phyloP scores from a whole-genome alignment of 2,797 vertebrate genomes.

The Psittacula echo region DNA sequence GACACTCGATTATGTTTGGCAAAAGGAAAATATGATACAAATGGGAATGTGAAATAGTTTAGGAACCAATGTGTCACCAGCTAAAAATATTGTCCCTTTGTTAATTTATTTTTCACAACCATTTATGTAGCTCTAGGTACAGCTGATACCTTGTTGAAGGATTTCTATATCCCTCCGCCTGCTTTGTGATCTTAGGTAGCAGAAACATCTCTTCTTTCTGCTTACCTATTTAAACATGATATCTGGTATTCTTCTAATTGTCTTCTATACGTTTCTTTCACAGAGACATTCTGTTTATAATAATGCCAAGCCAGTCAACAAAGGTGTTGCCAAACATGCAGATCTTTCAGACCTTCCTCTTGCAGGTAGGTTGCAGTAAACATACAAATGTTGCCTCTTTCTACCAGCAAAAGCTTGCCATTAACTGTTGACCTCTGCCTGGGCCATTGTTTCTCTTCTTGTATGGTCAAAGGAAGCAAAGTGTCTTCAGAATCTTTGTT shows the following conservation, averaged over 20 bases:
- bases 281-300: conserved; percentile 87
- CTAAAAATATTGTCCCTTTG: neutral
- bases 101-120: neutral
- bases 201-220: neutral
- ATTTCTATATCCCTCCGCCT: neutral
- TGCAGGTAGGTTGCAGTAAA: conserved; percentile 77
- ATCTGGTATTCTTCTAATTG: neutral
- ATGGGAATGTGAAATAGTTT: neutral
- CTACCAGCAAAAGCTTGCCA: neutral
- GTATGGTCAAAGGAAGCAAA: neutral
- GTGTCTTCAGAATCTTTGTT: neutral
- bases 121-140: neutral
- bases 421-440: neutral
- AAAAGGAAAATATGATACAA: neutral
- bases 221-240: neutral
- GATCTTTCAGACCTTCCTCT: conserved; percentile 87
- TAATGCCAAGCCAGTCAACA: conserved; percentile 82
- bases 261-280: conserved; percentile 8
- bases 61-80: neutral
- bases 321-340: conserved; percentile 83
- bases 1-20: neutral
- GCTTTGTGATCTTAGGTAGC: neutral
- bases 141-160: neutral
- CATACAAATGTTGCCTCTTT: neutral
- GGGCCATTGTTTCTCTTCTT: neutral